Percentiles rank a stretch among this genome's conserved stretches.
Conservation (phyloP, 2,888 invertebrate genomes). For the Amaurobius ferox region DNA sequence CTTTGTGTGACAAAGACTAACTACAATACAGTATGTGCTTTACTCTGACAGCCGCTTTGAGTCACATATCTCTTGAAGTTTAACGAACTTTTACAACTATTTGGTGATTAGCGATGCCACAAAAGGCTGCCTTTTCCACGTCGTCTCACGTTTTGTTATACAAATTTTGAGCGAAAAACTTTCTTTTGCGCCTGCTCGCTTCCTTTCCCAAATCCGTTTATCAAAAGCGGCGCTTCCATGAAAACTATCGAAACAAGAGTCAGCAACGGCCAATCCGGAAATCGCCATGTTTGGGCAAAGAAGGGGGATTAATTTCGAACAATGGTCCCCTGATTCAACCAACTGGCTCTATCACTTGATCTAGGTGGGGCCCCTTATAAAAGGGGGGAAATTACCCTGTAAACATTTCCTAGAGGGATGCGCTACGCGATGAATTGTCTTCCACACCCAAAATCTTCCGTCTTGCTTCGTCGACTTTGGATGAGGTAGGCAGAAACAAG, state of each 20-base stretch:
- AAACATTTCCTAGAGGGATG: constrained; percentile 70
- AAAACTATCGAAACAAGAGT: constrained; percentile 13
- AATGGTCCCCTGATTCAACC: constrained; percentile 48
- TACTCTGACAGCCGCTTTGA: background rate
- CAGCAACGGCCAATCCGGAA: constrained; percentile 50
- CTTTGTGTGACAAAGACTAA: background rate
- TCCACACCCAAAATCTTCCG: constrained; percentile 38
- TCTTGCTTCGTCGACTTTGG: constrained; percentile 27
- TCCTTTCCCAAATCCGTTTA: constrained; percentile 66
- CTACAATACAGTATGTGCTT: constrained; percentile 1
- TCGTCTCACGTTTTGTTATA: constrained; percentile 65
- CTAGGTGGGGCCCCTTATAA: constrained; percentile 17
- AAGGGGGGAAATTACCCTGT: constrained; percentile 62
- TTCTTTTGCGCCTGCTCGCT: constrained; percentile 44
- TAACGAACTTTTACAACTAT: constrained; percentile 18
- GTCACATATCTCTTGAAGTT: constrained; percentile 2
- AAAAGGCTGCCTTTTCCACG: constrained; percentile 7
- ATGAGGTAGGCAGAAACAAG: background rate
- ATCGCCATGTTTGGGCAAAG: constrained; percentile 59
- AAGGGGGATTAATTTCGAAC: constrained; percentile 65
- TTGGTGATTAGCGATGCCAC: constrained; percentile 9
- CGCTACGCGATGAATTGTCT: constrained; percentile 38
- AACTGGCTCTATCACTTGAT: constrained; percentile 57
- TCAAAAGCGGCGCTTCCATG: constrained; percentile 32
- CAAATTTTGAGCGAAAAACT: constrained; percentile 51